These are phyloP conservation scores for Pao palembangensis DNA, from an alignment of 2,113 vertebrate species.

Conservation along the genomic window DNA sequence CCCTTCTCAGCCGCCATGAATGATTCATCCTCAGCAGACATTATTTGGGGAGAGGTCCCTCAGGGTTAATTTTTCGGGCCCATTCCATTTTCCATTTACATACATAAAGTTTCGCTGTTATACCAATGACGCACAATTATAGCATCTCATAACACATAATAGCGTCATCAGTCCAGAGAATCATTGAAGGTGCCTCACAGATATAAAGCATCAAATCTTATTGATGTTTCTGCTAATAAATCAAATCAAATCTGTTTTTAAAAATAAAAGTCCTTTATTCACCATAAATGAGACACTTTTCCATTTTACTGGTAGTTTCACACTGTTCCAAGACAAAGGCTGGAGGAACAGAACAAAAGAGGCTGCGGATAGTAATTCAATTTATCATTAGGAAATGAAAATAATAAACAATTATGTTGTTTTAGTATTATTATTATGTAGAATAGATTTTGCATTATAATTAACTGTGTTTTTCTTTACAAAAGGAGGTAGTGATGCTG, in stretches of 20 bases:
- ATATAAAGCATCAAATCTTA: constrained; percentile 20
- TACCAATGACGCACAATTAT: constrained; percentile 32
- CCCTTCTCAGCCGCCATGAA: constrained; percentile 1
- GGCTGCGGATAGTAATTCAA: no score
- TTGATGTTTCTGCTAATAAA: constrained; percentile 11
- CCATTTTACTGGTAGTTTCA: no score
- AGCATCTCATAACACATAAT: constrained; percentile 38
- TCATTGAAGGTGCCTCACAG: constrained; percentile 27
- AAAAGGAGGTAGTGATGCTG: no score
- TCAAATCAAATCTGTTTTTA: constrained; percentile 6
- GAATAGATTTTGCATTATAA: no score
- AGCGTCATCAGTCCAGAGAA: constrained; percentile 26
- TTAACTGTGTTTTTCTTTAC: no score
- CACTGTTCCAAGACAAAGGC: no score
- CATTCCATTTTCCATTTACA: constrained; percentile 40
- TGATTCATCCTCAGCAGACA: constrained; percentile 4
- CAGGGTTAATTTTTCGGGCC: constrained; percentile 32
- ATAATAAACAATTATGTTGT: no score
- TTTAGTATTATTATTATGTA: no score
- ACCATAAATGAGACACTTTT: no score
- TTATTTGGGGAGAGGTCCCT: constrained; percentile 28
- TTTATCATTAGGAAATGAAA: no score
- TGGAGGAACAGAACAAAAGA: no score
- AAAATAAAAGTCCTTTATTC: not conserved
- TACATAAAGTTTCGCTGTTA: constrained; percentile 36